A percentile compares a stretch with the other conserved stretches of the same genome.
Conservation (phyloP, 1,140 invertebrate genomes). For the Neodiprion virginianus region DNA sequence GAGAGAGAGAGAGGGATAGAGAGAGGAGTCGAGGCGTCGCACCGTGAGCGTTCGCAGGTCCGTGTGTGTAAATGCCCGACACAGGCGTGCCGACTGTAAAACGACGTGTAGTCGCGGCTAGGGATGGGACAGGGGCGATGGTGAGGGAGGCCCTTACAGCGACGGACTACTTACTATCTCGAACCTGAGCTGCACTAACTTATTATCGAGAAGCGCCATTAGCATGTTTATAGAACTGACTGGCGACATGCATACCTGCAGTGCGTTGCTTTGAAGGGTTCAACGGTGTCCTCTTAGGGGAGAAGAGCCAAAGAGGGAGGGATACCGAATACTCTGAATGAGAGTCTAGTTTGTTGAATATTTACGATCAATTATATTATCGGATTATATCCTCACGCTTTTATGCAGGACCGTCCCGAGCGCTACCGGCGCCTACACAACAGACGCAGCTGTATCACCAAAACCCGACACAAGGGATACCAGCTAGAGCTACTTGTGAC, state of each 20-base stretch:
- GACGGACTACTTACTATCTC: conserved; percentile 26
- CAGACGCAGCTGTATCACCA: neutral
- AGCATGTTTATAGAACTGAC: conserved; percentile 48
- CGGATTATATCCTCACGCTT: neutral
- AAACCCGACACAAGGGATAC: too few species aligned
- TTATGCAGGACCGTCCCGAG: neutral
- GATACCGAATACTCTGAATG: neutral
- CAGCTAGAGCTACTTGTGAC: too few species aligned
- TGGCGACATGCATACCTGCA: conserved; percentile 24
- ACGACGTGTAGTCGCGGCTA: too few species aligned
- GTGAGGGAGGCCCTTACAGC: too few species aligned
- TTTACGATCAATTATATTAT: conserved; percentile 43
- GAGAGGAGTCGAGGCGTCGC: too few species aligned
- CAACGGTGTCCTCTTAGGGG: neutral
- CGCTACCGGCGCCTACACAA: neutral
- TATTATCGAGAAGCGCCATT: conserved; percentile 49
- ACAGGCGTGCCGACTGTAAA: neutral
- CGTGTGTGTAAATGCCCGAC: conserved; percentile 21
- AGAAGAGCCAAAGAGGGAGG: neutral
- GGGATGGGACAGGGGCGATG: too few species aligned
- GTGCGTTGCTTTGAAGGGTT: conserved; percentile 7
- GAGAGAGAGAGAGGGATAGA: too few species aligned
- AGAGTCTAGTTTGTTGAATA: conserved; percentile 22
- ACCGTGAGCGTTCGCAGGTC: neutral
- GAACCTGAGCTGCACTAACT: conserved; percentile 39